A percentile compares a stretch with the other conserved stretches of the same genome.
Conservation (phyloP, 1,140 invertebrate species). For the Bombus superbus region DNA sequence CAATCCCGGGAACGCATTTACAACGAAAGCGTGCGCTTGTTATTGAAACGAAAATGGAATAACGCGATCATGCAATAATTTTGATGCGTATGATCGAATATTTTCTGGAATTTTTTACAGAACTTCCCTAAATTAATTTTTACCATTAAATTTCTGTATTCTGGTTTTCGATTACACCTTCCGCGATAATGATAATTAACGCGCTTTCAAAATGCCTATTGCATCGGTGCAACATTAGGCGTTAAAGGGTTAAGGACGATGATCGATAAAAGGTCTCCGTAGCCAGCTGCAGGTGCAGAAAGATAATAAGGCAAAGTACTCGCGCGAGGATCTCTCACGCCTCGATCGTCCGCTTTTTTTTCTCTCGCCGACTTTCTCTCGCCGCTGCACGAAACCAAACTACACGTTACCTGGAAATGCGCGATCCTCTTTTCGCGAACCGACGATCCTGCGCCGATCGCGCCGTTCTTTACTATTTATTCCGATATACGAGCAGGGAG, state of each 20-base stretch:
- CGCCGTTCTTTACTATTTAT: slow-evolving; percentile 32
- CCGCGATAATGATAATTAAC: no score
- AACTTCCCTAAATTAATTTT: no score
- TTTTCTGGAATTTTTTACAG: no score
- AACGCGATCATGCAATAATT: neutral
- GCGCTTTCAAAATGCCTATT: neutral
- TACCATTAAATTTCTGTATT: no score
- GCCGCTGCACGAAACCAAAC: slow-evolving; percentile 23
- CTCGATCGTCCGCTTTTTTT: neutral
- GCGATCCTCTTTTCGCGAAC: slow-evolving; percentile 21
- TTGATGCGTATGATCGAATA: neutral
- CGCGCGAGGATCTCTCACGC: slow-evolving; percentile 37
- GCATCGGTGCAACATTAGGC: neutral
- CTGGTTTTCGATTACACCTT: no score
- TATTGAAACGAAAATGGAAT: neutral
- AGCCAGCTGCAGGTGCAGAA: slow-evolving; percentile 14
- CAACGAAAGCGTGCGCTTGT: neutral
- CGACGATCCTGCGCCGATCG: slow-evolving; percentile 16
- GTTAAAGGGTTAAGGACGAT: neutral
- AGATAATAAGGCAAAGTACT: slow-evolving; percentile 30
- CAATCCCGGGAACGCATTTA: neutral
- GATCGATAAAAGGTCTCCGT: slow-evolving; percentile 26
- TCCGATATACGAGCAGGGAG: slow-evolving; percentile 3
- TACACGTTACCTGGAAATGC: slow-evolving; percentile 32
- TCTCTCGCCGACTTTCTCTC: slow-evolving; percentile 30